Evolutionary conservation across 2,888 invertebrate species (phyloP), one percentile per base, ranked within the genome.

Genomic region (Tinea pellionella): DNA sequence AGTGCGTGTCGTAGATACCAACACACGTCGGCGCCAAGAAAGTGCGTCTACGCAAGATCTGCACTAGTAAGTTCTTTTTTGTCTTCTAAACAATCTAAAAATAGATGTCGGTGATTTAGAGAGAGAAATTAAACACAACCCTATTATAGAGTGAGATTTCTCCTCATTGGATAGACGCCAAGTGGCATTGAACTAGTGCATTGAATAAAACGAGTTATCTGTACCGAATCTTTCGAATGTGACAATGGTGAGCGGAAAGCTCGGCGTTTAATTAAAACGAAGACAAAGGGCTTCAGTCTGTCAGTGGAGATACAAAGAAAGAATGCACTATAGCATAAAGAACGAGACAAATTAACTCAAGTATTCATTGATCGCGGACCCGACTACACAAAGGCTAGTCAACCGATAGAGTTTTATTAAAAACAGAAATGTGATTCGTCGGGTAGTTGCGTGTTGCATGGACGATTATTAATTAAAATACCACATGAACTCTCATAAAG

Each of bases 401-500:
- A n/a, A 19, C 47, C 15, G 16, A 15, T 15, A 47, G 47, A 6
- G 47, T 8, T 47, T 16, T 47, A 47, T 13, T 16, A 47, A 47
- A 47, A 41, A 41, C 41, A n/a, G 37, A 4, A 47, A 47, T 47
- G 15, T 16, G 47, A 47, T 16, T 16, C 47, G 47, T 47, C 47
- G 13, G 4, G 47, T 15, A 47, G 15, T 47, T 16, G 62, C 62
- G 62, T 62, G 62, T 42, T 60, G 29, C 60, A 62, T 59, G 59
- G 53, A 37, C 43, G 42, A 62, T 62, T 62, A 62, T 59, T 62
- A 62, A 62, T 62, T 62, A 62, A 62, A 62, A 62, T 62, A 60
- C 60, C 62, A 59, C 60, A 59, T 60, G 59, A 37, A 56, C 51
- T 32, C 47, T 62, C 62, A 55, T 62, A 62, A 62, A 62, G 42